These are phyloP conservation scores for Andrena minutula DNA, from an alignment of 2,888 invertebrate species.

Conservation along the genomic window DNA sequence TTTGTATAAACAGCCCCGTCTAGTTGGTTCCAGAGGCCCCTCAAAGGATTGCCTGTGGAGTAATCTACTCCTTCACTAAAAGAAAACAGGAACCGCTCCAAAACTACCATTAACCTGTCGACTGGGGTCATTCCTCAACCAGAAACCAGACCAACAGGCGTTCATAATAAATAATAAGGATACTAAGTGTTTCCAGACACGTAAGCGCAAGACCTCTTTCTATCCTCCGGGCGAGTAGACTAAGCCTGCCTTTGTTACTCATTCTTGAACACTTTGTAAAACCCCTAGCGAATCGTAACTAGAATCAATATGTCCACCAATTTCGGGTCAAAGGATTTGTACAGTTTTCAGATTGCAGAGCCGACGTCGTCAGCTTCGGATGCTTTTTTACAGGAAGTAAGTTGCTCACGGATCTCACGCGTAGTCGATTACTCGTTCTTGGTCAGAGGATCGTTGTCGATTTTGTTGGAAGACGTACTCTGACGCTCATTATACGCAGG, in stretches of 20 bases:
- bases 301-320: no score
- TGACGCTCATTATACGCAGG: conserved; percentile 61
- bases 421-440: conserved; percentile 30
- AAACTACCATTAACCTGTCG: conserved; percentile 6
- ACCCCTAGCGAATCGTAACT: no score
- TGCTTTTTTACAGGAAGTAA: neutral
- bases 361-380: no score
- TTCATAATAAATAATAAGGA: neutral
- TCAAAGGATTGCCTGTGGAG: conserved; percentile 6
- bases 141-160: no score
- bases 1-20: neutral
- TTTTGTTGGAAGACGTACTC: conserved; percentile 51
- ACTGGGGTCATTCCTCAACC: neutral
- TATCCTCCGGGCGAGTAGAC: no score
- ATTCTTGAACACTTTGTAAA: no score
- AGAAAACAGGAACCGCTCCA: no score
- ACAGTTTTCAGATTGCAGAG: neutral
- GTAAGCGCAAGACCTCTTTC: no score
- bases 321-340: no score
- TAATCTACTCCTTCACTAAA: conserved; percentile 9
- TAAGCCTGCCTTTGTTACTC: no score
- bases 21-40: conserved; percentile 3
- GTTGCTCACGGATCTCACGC: neutral
- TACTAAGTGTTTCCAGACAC: no score
- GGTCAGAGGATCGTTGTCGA: conserved; percentile 21